phyloP scores from a whole-genome alignment of 1,140 invertebrate genomes.

The Cydia fagiglandana region DNA sequence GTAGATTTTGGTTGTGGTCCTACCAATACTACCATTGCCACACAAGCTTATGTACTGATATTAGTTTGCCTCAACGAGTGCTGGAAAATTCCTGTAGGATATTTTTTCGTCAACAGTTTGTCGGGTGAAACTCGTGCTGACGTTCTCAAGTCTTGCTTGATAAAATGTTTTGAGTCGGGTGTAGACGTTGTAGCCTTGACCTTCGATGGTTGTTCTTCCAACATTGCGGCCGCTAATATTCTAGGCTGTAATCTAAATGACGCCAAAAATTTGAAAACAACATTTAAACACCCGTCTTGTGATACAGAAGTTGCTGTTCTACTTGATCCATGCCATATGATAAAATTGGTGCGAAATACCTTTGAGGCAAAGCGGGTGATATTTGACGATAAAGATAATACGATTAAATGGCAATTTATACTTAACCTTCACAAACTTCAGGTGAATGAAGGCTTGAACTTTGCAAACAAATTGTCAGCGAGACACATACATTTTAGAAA shows the following conservation, averaged over 20 bases:
- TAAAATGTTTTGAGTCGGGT: slow-evolving; percentile 44
- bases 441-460: slow-evolving; percentile 36
- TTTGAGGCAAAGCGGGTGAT: no score
- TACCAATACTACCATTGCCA: slow-evolving; percentile 32
- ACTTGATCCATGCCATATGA: slow-evolving; percentile 39
- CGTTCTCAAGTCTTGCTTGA: slow-evolving; percentile 41
- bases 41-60: slow-evolving; percentile 39
- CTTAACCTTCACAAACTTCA: slow-evolving; percentile 42
- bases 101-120: slow-evolving; percentile 41
- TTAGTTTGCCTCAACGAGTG: slow-evolving; percentile 38
- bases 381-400: no score
- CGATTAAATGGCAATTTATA: no score
- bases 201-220: slow-evolving; percentile 43
- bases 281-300: slow-evolving; percentile 39
- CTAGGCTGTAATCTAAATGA: slow-evolving; percentile 42
- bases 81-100: slow-evolving; percentile 46
- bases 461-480: slow-evolving; percentile 41
- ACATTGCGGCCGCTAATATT: slow-evolving; percentile 37
- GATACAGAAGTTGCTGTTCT: slow-evolving; percentile 35
- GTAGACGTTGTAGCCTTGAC: slow-evolving; percentile 43
- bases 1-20: slow-evolving; percentile 50
- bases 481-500: slow-evolving; percentile 42
- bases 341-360: slow-evolving; percentile 40
- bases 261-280: slow-evolving; percentile 34
- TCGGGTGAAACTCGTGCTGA: slow-evolving; percentile 39